A percentile compares a stretch with the other conserved stretches of the same genome.
phyloP scores from a whole-genome alignment of 2,113 vertebrate genomes.

The Sinocyclocheilus grahami region DNA sequence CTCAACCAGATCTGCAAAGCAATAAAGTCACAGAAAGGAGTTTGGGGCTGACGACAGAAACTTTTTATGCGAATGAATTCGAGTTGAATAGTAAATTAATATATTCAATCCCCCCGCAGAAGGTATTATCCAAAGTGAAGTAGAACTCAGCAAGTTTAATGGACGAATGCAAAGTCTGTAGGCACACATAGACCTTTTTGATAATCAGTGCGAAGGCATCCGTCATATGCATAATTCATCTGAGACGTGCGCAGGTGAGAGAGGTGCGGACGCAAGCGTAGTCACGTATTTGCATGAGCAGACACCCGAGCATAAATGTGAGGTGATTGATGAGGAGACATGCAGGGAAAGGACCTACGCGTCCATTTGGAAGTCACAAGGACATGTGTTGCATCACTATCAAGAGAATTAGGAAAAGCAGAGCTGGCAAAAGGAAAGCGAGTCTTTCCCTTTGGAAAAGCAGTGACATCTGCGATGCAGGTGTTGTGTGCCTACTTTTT shows the following conservation, averaged over 20 bases:
- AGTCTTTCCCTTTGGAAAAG: slow-evolving; percentile 2
- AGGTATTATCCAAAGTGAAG: slow-evolving; percentile 37
- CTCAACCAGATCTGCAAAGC: slow-evolving; percentile 90
- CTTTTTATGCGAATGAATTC: neutral
- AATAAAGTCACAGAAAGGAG: slow-evolving; percentile 12
- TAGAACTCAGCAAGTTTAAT: slow-evolving; percentile 46
- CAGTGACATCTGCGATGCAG: slow-evolving; percentile 31
- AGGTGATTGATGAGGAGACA: slow-evolving; percentile 71
- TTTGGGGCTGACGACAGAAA: slow-evolving; percentile 12
- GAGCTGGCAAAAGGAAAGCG: slow-evolving; percentile 25
- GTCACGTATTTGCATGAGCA: slow-evolving; percentile 68
- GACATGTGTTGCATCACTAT: slow-evolving; percentile 47
- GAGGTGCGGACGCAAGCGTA: slow-evolving; percentile 49
- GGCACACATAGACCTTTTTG: slow-evolving; percentile 16
- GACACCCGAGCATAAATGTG: slow-evolving; percentile 75
- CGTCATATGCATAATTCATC: slow-evolving; percentile 70
- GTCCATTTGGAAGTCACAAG: slow-evolving; percentile 75
- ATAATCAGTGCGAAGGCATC: slow-evolving; percentile 45
- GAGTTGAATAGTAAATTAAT: slow-evolving; percentile 25
- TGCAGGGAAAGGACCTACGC: slow-evolving; percentile 57
- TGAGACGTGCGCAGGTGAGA: slow-evolving; percentile 29
- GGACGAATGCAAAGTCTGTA: slow-evolving; percentile 36
- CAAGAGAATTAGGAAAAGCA: slow-evolving; percentile 30
- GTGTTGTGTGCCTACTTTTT: neutral
- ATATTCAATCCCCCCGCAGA: slow-evolving; percentile 38